Conservation (phyloP, 2,113 vertebrate species). For the Synchiropus splendidus region DNA sequence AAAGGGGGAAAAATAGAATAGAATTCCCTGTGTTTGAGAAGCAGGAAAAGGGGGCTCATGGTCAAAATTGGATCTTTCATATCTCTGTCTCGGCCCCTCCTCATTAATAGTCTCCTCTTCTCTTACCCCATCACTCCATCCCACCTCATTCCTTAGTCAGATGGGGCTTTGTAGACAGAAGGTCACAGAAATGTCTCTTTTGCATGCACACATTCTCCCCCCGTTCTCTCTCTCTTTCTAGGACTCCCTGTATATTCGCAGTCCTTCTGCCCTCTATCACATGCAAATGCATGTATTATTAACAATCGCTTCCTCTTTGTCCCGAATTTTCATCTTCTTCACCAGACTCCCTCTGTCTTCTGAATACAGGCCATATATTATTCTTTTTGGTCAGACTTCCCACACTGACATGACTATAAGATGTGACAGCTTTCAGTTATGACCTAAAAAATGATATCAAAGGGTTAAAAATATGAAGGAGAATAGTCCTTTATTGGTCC, state of each 20-base stretch:
- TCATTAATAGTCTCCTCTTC: slow-evolving; percentile 61
- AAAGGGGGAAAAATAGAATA: too few relatives aligned
- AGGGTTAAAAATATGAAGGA: too few relatives aligned
- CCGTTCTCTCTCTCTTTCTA: slow-evolving; percentile 6
- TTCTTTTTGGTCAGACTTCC: slow-evolving; percentile 33
- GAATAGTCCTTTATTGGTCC: too few relatives aligned
- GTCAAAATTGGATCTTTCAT: slow-evolving; percentile 21
- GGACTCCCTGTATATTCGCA: slow-evolving; percentile 5
- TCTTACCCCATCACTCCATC: slow-evolving; percentile 40
- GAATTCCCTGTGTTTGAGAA: too few relatives aligned
- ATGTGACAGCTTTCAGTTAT: slow-evolving; percentile 19
- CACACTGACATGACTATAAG: slow-evolving; percentile 12
- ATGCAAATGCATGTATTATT: slow-evolving; percentile 43
- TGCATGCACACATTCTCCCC: slow-evolving; percentile 28
- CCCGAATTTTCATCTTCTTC: background rate
- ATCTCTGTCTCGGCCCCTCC: slow-evolving; percentile 15
- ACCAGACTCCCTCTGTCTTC: background rate
- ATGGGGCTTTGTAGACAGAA: slow-evolving; percentile 54
- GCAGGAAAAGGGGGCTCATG: too few relatives aligned
- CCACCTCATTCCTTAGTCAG: slow-evolving; percentile 61
- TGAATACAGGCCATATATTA: slow-evolving; percentile 35
- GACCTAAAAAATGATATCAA: slow-evolving; percentile 12
- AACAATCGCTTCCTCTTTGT: slow-evolving; percentile 9
- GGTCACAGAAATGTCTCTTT: slow-evolving; percentile 60
- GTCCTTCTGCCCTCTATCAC: slow-evolving; percentile 17